Conservation (phyloP, 2,888 invertebrate species). For the Augiades crinisus region DNA sequence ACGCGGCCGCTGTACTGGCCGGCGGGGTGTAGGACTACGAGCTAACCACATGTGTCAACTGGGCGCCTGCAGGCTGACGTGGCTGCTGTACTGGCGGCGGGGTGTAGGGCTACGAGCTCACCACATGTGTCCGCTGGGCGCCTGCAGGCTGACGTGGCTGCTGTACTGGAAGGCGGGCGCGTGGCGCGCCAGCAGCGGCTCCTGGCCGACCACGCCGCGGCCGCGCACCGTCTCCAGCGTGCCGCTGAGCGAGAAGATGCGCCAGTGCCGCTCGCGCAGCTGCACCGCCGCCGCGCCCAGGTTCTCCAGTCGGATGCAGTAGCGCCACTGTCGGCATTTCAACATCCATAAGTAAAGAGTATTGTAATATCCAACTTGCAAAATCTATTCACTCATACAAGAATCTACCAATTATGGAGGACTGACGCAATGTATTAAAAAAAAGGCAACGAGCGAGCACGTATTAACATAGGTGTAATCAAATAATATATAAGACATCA, state of each 20-base stretch:
- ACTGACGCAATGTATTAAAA: too few species aligned
- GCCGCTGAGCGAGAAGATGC: constrained; percentile 96
- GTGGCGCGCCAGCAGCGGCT: constrained; percentile 93
- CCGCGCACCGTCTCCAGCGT: constrained; percentile 97
- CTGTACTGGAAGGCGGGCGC: constrained; percentile 98
- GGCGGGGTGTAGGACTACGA: neutral
- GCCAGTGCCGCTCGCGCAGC: constrained; percentile 98
- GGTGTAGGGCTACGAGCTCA: constrained; percentile 56
- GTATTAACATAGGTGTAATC: too few species aligned
- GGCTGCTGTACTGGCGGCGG: constrained; percentile 98
- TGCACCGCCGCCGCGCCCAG: constrained; percentile 94
- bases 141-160: constrained; percentile 97
- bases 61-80: constrained; percentile 97
- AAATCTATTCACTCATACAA: too few species aligned
- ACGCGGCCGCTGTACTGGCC: neutral
- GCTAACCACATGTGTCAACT: constrained; percentile 98
- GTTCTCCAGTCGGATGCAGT: constrained; percentile 98
- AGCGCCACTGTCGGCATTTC: constrained; percentile 98
- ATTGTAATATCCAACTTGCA: too few species aligned
- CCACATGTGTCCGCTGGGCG: constrained; percentile 99
- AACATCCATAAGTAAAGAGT: too few species aligned
- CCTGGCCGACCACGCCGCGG: constrained; percentile 98
- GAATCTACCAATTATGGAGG: too few species aligned
- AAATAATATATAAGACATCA: too few species aligned
- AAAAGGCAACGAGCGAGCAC: too few species aligned